phyloP scores from a whole-genome alignment of 2,113 vertebrate species.

The Phalacrocorax pelagicus region DNA sequence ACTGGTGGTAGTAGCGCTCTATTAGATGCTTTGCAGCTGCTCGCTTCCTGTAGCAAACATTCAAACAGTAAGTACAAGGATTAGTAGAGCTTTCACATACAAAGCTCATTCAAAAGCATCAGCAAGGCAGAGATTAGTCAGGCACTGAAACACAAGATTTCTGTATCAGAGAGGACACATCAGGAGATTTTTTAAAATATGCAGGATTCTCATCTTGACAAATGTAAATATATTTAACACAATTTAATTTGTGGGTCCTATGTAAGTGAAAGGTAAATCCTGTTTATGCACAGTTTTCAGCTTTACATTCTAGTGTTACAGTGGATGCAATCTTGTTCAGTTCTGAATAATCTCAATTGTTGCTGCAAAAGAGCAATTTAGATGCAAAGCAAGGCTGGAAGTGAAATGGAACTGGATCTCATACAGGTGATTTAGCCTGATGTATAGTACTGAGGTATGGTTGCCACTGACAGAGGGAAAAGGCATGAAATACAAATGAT shows the following conservation, averaged over 20 bases:
- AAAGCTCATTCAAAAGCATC: conserved; percentile 68
- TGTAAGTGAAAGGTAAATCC: not conserved
- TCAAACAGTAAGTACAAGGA: conserved; percentile 79
- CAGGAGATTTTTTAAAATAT: not conserved
- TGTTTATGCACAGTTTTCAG: not conserved
- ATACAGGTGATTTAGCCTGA: not conserved
- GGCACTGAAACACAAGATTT: conserved; percentile 48
- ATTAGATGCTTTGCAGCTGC: conserved; percentile 99
- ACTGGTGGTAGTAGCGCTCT: conserved; percentile 99
- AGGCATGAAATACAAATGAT: not conserved
- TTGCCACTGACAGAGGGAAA: not conserved
- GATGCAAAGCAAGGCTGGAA: conserved; percentile 9
- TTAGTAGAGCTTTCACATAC: conserved; percentile 76
- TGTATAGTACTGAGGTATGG: not conserved
- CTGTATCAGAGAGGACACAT: conserved; percentile 17
- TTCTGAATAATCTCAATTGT: conserved; percentile 2
- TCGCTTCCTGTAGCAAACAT: conserved; percentile 94
- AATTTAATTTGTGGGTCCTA: not conserved
- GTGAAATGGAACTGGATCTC: not conserved
- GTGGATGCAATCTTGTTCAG: not conserved
- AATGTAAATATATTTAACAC: not conserved
- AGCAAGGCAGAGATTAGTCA: conserved; percentile 75
- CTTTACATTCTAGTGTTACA: not conserved
- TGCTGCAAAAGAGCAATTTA: not conserved
- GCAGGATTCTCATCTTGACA: conserved; percentile 1